phyloP scores from a whole-genome alignment of 2,888 invertebrate genomes.

The Andrena hattorfiana region DNA sequence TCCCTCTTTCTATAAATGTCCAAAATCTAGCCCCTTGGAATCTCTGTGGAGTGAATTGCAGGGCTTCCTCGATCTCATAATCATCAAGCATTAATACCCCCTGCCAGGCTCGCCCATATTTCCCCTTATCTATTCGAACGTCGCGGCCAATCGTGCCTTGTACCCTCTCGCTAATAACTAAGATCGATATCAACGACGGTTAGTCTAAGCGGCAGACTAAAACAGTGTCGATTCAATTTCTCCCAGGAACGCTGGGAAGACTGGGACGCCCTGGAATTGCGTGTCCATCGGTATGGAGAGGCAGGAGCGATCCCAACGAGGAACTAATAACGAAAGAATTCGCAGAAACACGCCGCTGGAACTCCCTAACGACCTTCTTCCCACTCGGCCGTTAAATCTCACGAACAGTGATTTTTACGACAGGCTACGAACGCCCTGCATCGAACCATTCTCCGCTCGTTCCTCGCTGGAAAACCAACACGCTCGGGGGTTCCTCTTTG shows the following conservation, averaged over 20 bases:
- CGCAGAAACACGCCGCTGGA: constrained; percentile 27
- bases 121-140: not conserved
- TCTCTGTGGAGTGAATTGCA: not conserved
- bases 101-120: not conserved
- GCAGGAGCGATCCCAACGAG: not conserved
- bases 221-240: not conserved
- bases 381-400: constrained; percentile 48
- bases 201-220: not conserved
- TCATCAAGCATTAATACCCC: constrained; percentile 10
- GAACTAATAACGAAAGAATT: constrained; percentile 63
- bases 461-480: constrained; percentile 3
- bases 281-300: not conserved
- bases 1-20: not conserved
- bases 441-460: constrained; percentile 13
- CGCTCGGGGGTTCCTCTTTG: not conserved
- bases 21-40: not conserved
- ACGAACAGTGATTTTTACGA: constrained; percentile 57
- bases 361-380: constrained; percentile 62
- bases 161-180: not conserved
- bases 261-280: not conserved
- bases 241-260: not conserved
- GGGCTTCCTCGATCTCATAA: constrained; percentile 1
- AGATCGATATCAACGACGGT: not conserved
- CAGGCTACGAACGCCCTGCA: constrained; percentile 34
- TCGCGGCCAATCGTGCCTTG: not conserved